phyloP scores from a whole-genome alignment of 2,797 vertebrate species.

The Pseudomugil gertrudae region DNA sequence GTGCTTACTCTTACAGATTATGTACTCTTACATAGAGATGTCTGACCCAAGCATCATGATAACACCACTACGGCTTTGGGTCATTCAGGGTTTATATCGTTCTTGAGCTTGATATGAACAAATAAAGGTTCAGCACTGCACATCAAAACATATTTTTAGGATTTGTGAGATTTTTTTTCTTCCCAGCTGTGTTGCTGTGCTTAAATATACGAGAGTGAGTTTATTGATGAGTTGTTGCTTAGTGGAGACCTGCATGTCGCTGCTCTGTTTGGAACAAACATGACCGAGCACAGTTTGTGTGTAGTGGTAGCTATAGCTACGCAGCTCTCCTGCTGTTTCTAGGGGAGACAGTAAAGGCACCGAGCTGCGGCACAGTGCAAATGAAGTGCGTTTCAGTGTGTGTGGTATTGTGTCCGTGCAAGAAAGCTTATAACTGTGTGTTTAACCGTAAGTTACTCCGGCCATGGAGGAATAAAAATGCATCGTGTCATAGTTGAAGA shows the following conservation, averaged over 20 bases:
- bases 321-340: constrained; percentile 69
- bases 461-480: not conserved
- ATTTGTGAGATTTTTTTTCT: constrained; percentile 8
- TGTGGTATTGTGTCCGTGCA: constrained; percentile 20
- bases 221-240: constrained; percentile 56
- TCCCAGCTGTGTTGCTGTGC: constrained; percentile 30
- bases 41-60: constrained; percentile 29
- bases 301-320: constrained; percentile 73
- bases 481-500: not conserved
- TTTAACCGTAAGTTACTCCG: constrained; percentile 40
- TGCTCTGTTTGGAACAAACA: constrained; percentile 67
- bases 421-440: constrained; percentile 39
- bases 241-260: constrained; percentile 57
- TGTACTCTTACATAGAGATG: constrained; percentile 37
- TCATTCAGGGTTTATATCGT: not conserved
- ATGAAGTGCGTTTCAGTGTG: constrained; percentile 35
- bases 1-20: constrained; percentile 4
- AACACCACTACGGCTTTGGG: constrained; percentile 30
- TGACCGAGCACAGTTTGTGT: constrained; percentile 62
- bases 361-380: constrained; percentile 48
- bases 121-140: constrained; percentile 20
- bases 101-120: constrained; percentile 33
- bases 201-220: constrained; percentile 49
- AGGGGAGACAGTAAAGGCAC: constrained; percentile 57
- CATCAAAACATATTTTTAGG: not conserved